phyloP scores from a whole-genome alignment of 1,140 invertebrate species.

The Dreissena rostriformis region DNA sequence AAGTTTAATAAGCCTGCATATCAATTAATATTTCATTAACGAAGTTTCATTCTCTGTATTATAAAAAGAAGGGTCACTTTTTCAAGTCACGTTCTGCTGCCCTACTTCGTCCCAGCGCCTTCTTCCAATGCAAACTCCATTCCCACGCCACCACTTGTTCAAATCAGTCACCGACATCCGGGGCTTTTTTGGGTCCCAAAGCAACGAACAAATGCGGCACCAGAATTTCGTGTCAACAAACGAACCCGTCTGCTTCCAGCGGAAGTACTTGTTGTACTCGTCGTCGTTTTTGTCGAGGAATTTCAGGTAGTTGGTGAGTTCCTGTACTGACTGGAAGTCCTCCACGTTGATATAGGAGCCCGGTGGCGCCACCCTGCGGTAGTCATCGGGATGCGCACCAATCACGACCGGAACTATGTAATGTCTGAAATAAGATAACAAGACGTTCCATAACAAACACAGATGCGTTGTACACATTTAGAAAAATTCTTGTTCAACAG shows the following conservation, averaged over 20 bases:
- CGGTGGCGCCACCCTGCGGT: conserved; percentile 80
- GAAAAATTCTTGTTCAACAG: background rate
- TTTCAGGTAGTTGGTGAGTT: conserved; percentile 93
- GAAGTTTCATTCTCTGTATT: no score
- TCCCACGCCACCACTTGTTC: conserved; percentile 67
- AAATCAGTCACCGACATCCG: conserved; percentile 52
- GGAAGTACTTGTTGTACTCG: conserved; percentile 79
- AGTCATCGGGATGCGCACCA: conserved; percentile 83
- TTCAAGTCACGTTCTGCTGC: no score
- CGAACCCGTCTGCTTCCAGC: conserved; percentile 74
- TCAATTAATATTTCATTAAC: no score
- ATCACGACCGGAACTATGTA: conserved; percentile 82
- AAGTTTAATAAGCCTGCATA: no score
- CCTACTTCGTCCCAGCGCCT: conserved; percentile 28
- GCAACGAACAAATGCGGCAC: conserved; percentile 92
- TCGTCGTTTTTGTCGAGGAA: conserved; percentile 86
- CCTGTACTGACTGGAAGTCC: conserved; percentile 93
- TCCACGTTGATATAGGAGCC: conserved; percentile 97
- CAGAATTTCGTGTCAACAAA: conserved; percentile 87
- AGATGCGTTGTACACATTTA: background rate
- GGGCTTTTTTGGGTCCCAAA: conserved; percentile 63
- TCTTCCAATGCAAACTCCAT: conserved; percentile 57
- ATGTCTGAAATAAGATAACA: conserved; percentile 63
- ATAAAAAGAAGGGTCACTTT: no score
- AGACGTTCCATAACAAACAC: background rate